phyloP scores from a whole-genome alignment of 2,888 invertebrate species.

The Folsomia manolachei region DNA sequence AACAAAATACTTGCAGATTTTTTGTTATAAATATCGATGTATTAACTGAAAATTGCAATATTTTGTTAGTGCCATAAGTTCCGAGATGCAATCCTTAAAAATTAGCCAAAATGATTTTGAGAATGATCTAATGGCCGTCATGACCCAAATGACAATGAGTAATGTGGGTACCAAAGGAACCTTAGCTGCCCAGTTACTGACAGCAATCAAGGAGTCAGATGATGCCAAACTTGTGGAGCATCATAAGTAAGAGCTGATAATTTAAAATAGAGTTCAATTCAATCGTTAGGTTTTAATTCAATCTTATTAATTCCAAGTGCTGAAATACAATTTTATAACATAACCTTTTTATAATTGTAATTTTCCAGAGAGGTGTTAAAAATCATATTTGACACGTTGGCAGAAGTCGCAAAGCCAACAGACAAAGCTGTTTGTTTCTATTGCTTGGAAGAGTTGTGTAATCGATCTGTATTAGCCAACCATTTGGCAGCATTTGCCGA shows the following conservation, averaged over 20 bases:
- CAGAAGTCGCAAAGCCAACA: slow-evolving; percentile 36
- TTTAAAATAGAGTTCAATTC: too few relatives aligned
- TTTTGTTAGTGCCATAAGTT: slow-evolving; percentile 43
- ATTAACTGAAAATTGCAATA: too few relatives aligned
- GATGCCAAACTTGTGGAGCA: slow-evolving; percentile 46
- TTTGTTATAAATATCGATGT: neutral
- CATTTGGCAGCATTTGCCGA: slow-evolving; percentile 49
- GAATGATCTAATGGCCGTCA: slow-evolving; percentile 35
- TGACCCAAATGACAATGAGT: slow-evolving; percentile 42
- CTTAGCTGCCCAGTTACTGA: slow-evolving; percentile 35
- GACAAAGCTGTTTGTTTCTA: slow-evolving; percentile 48
- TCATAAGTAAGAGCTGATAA: slow-evolving; percentile 49
- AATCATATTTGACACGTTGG: slow-evolving; percentile 48
- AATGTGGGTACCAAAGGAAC: slow-evolving; percentile 31
- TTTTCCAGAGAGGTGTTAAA: slow-evolving; percentile 48
- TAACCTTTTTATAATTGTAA: neutral
- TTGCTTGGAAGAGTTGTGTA: slow-evolving; percentile 49
- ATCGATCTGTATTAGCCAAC: slow-evolving; percentile 37
- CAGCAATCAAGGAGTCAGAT: slow-evolving; percentile 42
- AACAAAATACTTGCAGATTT: too few relatives aligned
- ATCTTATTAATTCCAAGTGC: too few relatives aligned
- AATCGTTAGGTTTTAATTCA: too few relatives aligned
- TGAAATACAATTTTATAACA: slow-evolving; percentile 2
- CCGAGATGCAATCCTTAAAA: slow-evolving; percentile 45
- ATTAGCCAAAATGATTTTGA: slow-evolving; percentile 33